A percentile compares a stretch with the other conserved stretches of the same genome.
Conservation (phyloP, 2,113 vertebrate genomes). For the Eulacestoma nigropectus region DNA sequence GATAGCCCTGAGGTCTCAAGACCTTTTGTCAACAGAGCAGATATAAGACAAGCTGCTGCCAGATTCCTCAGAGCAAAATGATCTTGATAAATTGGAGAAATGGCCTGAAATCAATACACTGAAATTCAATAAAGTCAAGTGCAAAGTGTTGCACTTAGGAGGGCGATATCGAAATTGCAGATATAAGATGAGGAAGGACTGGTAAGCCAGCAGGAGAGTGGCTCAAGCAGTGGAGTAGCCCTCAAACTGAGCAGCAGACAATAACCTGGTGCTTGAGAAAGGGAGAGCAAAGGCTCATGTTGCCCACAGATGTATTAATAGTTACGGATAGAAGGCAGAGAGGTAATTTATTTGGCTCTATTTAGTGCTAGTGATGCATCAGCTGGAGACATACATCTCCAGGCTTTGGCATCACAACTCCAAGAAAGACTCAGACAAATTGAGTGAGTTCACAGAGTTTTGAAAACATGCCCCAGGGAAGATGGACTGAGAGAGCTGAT, state of each 20-base stretch:
- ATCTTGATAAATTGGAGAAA: slow-evolving; percentile 63
- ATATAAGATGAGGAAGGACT: not conserved
- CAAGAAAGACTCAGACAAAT: slow-evolving; percentile 21
- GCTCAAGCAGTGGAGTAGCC: not conserved
- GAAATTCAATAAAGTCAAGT: slow-evolving; percentile 58
- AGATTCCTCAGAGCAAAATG: slow-evolving; percentile 47
- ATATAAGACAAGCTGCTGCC: slow-evolving; percentile 33
- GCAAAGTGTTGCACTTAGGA: slow-evolving; percentile 47
- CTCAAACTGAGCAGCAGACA: slow-evolving; percentile 24
- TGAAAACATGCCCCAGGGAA: slow-evolving; percentile 17
- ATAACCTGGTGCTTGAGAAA: not conserved
- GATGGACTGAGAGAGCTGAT: slow-evolving; percentile 13
- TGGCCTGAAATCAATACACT: slow-evolving; percentile 55
- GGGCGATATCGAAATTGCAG: not conserved
- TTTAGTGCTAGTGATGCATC: slow-evolving; percentile 24
- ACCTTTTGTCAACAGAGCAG: slow-evolving; percentile 44
- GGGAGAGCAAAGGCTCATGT: not conserved
- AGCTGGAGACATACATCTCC: not conserved
- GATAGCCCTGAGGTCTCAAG: slow-evolving; percentile 10
- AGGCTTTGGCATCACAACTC: not conserved
- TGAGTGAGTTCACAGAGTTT: slow-evolving; percentile 4
- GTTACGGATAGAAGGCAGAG: not conserved
- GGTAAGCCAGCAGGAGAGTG: not conserved
- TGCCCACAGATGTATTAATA: not conserved
- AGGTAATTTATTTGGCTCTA: slow-evolving; percentile 43